Percentiles rank a stretch among this genome's conserved stretches.
Evolutionary conservation across 2,797 vertebrate genomes (phyloP).

Genomic region (Mastacembelus armatus): DNA sequence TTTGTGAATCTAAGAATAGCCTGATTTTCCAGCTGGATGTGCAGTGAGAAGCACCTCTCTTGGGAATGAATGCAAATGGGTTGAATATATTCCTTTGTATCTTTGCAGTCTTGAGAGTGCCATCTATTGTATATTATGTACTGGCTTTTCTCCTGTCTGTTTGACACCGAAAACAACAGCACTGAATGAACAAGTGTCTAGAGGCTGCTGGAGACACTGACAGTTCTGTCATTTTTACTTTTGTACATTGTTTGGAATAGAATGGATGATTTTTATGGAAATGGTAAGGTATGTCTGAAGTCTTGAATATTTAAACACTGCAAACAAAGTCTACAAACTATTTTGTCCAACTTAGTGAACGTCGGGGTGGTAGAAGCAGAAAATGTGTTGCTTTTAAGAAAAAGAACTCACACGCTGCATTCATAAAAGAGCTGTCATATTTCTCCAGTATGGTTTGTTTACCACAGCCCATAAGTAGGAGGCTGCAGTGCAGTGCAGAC

Average conservation of each 20-base stretch:
- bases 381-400: slow-evolving; percentile 36
- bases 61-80: slow-evolving; percentile 74
- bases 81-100: slow-evolving; percentile 71
- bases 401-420: slow-evolving; percentile 19
- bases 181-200: slow-evolving; percentile 56
- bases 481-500: slow-evolving; percentile 65
- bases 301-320: slow-evolving; percentile 43
- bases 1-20: slow-evolving; percentile 59
- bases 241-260: slow-evolving; percentile 51
- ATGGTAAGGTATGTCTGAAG: slow-evolving; percentile 32
- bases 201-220: slow-evolving; percentile 45
- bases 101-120: slow-evolving; percentile 62
- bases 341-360: slow-evolving; percentile 38
- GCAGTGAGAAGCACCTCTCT: slow-evolving; percentile 60
- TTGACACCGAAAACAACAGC: slow-evolving; percentile 65
- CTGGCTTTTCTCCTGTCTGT: slow-evolving; percentile 51
- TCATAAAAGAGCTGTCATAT: slow-evolving; percentile 2
- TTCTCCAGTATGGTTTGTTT: slow-evolving; percentile 45
- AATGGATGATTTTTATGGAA: slow-evolving; percentile 46
- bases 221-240: slow-evolving; percentile 56
- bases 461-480: slow-evolving; percentile 55
- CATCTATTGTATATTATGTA: slow-evolving; percentile 64
- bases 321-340: slow-evolving; percentile 39
- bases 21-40: slow-evolving; percentile 61
- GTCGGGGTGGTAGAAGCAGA: slow-evolving; percentile 2